phyloP scores from a whole-genome alignment of 2,113 vertebrate species.

The Mormyrus lacerda region DNA sequence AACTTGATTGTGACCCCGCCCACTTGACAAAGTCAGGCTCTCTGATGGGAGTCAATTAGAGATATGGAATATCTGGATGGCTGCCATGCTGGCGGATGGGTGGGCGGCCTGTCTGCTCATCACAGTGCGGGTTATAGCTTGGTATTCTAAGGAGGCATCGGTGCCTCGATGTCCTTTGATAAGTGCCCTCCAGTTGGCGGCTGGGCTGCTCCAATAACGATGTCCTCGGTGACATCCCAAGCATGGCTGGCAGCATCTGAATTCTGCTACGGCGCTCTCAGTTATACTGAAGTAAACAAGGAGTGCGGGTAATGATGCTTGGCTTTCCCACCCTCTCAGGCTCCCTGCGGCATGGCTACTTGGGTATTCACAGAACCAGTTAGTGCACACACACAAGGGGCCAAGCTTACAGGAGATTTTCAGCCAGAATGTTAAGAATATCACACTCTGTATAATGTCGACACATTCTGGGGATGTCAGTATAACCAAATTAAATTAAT shows the following conservation, averaged over 20 bases:
- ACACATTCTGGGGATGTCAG: neutral
- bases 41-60: slow-evolving; percentile 87
- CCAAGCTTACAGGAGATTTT: neutral
- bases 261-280: neutral
- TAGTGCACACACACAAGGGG: neutral
- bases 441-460: neutral
- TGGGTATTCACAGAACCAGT: neutral
- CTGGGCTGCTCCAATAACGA: neutral
- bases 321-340: neutral
- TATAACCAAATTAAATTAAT: neutral
- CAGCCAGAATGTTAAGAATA: neutral
- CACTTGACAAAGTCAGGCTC: slow-evolving; percentile 75
- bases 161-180: neutral
- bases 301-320: neutral
- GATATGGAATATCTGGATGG: slow-evolving; percentile 75
- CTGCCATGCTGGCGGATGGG: slow-evolving; percentile 70
- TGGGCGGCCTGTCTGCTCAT: slow-evolving; percentile 71
- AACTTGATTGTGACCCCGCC: slow-evolving; percentile 4
- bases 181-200: neutral
- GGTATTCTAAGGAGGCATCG: neutral
- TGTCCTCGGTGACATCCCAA: neutral
- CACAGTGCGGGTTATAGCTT: slow-evolving; percentile 35
- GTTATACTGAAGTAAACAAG: neutral
- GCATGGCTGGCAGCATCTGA: neutral
- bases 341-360: neutral